A percentile compares a stretch with the other conserved stretches of the same genome.
These are phyloP conservation scores for Gallinago solitaria DNA, from an alignment of 2,797 vertebrate species.

Conservation along the genomic window DNA sequence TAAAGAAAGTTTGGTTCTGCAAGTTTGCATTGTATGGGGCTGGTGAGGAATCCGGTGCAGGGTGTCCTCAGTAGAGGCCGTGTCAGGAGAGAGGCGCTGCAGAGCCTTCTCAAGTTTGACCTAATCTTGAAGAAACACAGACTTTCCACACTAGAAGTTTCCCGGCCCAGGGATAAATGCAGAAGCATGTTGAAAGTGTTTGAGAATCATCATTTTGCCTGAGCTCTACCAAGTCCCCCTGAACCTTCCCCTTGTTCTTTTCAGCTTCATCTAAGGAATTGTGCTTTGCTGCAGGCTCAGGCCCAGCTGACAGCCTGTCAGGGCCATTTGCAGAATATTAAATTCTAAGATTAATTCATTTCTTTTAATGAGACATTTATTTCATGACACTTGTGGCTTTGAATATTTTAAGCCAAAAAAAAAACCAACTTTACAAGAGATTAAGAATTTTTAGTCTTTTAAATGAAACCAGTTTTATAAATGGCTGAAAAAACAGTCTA, in stretches of 20 bases:
- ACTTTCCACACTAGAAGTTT: not conserved
- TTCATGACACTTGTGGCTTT: not conserved
- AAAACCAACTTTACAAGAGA: conserved; percentile 10
- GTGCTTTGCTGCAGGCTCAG: not conserved
- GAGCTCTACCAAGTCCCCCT: not conserved
- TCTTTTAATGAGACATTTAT: not conserved
- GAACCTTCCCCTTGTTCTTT: not conserved
- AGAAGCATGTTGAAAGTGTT: not conserved
- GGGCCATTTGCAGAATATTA: not conserved
- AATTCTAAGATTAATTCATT: not conserved
- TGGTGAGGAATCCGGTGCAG: not conserved
- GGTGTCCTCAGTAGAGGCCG: not conserved
- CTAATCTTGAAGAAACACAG: not conserved
- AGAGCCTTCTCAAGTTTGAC: not conserved
- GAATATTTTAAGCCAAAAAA: conserved; percentile 22
- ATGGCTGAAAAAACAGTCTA: not conserved
- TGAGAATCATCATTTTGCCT: not conserved
- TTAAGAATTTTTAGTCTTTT: conserved; percentile 7
- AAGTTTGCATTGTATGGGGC: not conserved
- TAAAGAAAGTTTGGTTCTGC: not conserved
- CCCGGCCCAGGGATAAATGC: not conserved
- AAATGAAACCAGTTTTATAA: conserved; percentile 2
- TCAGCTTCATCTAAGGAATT: not conserved
- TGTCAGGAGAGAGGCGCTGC: not conserved
- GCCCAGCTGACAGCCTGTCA: not conserved